Evolutionary conservation across 1,140 invertebrate genomes (phyloP).

Genomic region (Scaptomyza montana): DNA sequence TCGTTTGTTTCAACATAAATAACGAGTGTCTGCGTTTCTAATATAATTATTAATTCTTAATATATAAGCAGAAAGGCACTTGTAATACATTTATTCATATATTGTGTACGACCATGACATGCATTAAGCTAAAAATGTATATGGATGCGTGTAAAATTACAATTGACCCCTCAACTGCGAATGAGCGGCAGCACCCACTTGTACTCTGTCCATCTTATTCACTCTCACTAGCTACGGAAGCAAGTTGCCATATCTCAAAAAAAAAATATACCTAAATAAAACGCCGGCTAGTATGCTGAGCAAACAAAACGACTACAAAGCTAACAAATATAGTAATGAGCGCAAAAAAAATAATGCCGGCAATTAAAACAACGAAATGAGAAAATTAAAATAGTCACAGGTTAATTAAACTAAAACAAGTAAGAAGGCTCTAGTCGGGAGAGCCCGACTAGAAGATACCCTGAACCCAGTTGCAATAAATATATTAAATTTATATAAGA

Average conservation of each 20-base stretch:
- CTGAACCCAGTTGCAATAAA: too few species aligned
- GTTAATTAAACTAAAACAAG: background rate
- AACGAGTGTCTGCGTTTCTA: background rate
- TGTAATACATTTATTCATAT: conserved; percentile 15
- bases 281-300: conserved; percentile 14
- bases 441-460: too few species aligned
- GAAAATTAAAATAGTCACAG: background rate
- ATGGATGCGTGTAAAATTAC: conserved; percentile 11
- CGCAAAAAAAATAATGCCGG: too few species aligned
- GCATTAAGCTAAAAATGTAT: conserved; percentile 8
- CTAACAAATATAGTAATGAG: background rate
- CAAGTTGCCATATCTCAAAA: conserved; percentile 38
- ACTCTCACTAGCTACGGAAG: conserved; percentile 22
- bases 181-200: conserved; percentile 15
- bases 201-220: conserved; percentile 26
- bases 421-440: too few species aligned
- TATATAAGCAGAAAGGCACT: background rate
- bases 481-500: too few species aligned
- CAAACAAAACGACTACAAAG: background rate
- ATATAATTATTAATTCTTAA: background rate
- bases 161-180: conserved; percentile 6
- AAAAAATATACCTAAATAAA: background rate
- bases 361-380: too few species aligned
- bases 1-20: conserved; percentile 30
- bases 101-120: conserved; percentile 8